phyloP scores from a whole-genome alignment of 2,113 vertebrate species.

The Aspidoscelis tigris region DNA sequence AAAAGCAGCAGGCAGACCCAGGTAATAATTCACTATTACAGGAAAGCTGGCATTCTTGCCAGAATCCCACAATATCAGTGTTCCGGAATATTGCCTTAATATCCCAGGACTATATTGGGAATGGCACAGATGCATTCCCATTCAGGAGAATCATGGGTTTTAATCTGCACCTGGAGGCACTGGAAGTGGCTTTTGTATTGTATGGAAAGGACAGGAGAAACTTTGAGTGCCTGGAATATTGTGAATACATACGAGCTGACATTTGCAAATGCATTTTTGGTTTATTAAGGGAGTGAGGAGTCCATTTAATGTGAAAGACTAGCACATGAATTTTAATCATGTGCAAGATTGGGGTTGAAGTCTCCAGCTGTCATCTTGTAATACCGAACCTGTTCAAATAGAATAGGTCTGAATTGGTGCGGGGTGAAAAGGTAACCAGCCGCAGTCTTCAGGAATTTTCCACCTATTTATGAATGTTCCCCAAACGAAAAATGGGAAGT shows the following conservation, averaged over 20 bases:
- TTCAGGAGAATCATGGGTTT: too few relatives aligned
- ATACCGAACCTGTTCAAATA: constrained; percentile 1
- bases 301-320: background rate
- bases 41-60: too few relatives aligned
- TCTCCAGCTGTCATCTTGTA: background rate
- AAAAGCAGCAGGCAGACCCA: too few relatives aligned
- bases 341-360: background rate
- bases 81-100: too few relatives aligned
- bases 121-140: too few relatives aligned
- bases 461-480: constrained; percentile 10
- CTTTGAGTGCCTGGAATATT: background rate
- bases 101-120: too few relatives aligned
- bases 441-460: constrained; percentile 32
- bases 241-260: background rate
- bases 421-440: background rate
- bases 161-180: too few relatives aligned
- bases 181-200: too few relatives aligned
- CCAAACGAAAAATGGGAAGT: constrained; percentile 34
- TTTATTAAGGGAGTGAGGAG: background rate
- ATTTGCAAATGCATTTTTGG: background rate
- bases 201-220: background rate
- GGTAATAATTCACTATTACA: too few relatives aligned
- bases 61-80: too few relatives aligned
- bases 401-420: background rate
- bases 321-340: background rate